These are phyloP conservation scores for Bombus huntii DNA, from an alignment of 1,140 invertebrate species.

Conservation along the genomic window DNA sequence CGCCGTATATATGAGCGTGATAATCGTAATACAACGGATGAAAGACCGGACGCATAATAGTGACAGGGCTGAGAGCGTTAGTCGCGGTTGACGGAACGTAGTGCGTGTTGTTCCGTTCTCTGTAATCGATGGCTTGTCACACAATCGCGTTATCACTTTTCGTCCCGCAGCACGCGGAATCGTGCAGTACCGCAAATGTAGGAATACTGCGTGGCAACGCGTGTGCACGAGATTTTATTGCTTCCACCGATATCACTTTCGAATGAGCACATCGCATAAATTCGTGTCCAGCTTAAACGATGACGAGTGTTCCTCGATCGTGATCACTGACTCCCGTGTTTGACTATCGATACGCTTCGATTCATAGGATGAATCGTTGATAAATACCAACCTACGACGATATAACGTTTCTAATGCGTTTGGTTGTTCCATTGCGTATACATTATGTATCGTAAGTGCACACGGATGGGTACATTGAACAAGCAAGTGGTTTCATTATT, in stretches of 20 bases:
- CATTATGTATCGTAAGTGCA: background rate
- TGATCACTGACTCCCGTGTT: background rate
- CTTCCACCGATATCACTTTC: background rate
- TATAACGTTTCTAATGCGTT: background rate
- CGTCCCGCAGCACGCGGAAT: background rate
- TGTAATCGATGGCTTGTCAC: constrained; percentile 59
- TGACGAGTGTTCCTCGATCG: background rate
- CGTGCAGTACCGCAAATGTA: constrained; percentile 20
- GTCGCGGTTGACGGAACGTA: constrained; percentile 54
- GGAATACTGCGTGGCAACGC: background rate
- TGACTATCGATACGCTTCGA: background rate
- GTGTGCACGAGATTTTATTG: constrained; percentile 12
- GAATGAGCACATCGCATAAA: background rate
- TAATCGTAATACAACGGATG: constrained; percentile 69
- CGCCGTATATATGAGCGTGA: constrained; percentile 62
- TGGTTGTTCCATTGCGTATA: background rate
- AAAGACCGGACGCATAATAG: constrained; percentile 68
- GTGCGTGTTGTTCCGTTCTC: constrained; percentile 11
- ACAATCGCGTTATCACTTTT: constrained; percentile 53
- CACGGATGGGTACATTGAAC: background rate
- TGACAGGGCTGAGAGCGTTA: constrained; percentile 62
- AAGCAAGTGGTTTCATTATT: background rate
- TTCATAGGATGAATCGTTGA: background rate
- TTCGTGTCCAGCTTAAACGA: background rate
- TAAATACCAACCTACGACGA: background rate